Evolutionary conservation across 2,888 invertebrate species (phyloP).

Genomic region (Cheilosia scutellata): DNA sequence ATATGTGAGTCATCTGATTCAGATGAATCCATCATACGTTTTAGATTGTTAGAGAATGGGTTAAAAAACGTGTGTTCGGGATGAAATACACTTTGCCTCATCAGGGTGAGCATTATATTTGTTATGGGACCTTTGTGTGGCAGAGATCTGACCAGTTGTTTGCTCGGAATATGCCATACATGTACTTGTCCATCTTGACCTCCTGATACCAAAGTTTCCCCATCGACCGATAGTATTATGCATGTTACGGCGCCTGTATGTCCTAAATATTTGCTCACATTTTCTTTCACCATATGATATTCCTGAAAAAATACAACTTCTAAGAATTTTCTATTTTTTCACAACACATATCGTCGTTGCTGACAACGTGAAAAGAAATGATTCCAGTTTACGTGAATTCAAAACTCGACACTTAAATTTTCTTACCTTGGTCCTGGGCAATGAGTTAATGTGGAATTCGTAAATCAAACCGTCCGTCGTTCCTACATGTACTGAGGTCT

Average conservation of each 20-base stretch:
- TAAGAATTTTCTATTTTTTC: no score
- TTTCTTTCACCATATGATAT: slow-evolving; percentile 86
- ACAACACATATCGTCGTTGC: no score
- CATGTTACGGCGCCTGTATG: slow-evolving; percentile 90
- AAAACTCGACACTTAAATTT: neutral
- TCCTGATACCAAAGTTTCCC: slow-evolving; percentile 90
- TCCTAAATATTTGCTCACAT: slow-evolving; percentile 86
- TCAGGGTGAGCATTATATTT: slow-evolving; percentile 88
- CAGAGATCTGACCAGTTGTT: slow-evolving; percentile 89
- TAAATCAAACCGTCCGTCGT: slow-evolving; percentile 89
- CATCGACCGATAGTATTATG: slow-evolving; percentile 90
- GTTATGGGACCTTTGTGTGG: slow-evolving; percentile 90
- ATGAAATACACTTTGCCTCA: slow-evolving; percentile 86
- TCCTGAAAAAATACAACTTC: slow-evolving; percentile 82
- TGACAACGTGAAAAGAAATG: no score
- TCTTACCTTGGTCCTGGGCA: slow-evolving; percentile 86
- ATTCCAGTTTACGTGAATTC: neutral
- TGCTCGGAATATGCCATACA: slow-evolving; percentile 92
- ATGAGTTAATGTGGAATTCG: slow-evolving; percentile 88
- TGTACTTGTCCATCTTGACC: slow-evolving; percentile 90
- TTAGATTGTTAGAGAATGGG: slow-evolving; percentile 86
- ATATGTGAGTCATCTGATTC: slow-evolving; percentile 80
- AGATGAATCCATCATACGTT: slow-evolving; percentile 86
- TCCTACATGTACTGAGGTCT: slow-evolving; percentile 91
- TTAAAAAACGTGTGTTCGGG: slow-evolving; percentile 86